These are phyloP conservation scores for Phoebastria nigripes DNA, from an alignment of 2,797 vertebrate genomes.

Conservation along the genomic window DNA sequence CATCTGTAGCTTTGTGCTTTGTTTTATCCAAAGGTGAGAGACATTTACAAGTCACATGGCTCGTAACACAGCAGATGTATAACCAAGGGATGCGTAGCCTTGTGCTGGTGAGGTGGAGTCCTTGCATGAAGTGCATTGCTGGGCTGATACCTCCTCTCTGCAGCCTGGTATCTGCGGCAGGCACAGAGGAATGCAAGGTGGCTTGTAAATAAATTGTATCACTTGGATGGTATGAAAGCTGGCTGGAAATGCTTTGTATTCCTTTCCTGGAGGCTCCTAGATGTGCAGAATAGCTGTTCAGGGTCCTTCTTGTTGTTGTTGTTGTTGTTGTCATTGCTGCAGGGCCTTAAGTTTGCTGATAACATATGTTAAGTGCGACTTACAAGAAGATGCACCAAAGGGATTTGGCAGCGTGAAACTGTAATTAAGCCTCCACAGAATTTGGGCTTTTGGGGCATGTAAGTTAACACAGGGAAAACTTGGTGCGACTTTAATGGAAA, in stretches of 20 bases:
- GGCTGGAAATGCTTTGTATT: conserved; percentile 39
- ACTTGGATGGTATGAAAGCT: conserved; percentile 17
- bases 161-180: background rate
- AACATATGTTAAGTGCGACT: background rate
- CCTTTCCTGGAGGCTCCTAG: conserved; percentile 46
- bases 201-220: conserved; percentile 54
- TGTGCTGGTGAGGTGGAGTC: background rate
- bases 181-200: background rate
- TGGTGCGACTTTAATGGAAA: conserved; percentile 27
- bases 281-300: conserved; percentile 20
- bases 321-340: background rate
- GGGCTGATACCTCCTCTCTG: background rate
- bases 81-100: background rate
- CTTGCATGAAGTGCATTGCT: background rate
- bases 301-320: background rate
- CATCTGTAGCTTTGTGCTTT: conserved; percentile 3
- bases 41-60: background rate
- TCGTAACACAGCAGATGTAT: background rate
- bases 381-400: conserved; percentile 26
- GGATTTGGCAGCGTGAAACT: conserved; percentile 18
- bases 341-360: conserved; percentile 37
- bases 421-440: conserved; percentile 42
- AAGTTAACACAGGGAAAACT: conserved; percentile 19
- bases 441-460: conserved; percentile 14
- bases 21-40: conserved; percentile 5